These are phyloP conservation scores for Oplegnathus fasciatus DNA, from an alignment of 2,113 vertebrate species.

Conservation along the genomic window DNA sequence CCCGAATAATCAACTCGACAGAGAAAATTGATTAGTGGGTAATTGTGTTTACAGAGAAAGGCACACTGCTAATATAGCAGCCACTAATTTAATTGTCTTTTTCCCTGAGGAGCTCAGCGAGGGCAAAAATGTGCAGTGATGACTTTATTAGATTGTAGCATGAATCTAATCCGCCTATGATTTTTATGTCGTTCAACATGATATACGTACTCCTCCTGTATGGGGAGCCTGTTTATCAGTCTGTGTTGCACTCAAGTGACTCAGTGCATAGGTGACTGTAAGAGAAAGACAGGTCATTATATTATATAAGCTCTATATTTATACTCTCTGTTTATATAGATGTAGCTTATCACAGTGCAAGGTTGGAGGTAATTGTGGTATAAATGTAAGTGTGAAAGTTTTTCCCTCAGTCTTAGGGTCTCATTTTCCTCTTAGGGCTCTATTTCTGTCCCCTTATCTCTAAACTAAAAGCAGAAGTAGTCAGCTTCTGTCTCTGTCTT, in stretches of 20 bases:
- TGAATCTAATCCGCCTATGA: constrained; percentile 6
- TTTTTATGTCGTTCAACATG: background rate
- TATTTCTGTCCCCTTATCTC: background rate
- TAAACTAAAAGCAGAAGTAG: background rate
- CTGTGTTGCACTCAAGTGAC: constrained; percentile 1
- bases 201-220: background rate
- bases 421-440: background rate
- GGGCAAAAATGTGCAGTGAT: constrained; percentile 24
- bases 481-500: constrained; percentile 9
- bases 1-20: constrained; percentile 14
- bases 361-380: background rate
- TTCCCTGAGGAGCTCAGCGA: constrained; percentile 11
- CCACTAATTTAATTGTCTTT: constrained; percentile 41
- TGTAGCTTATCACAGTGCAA: background rate
- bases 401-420: background rate
- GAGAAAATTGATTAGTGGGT: constrained; percentile 41
- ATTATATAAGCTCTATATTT: constrained; percentile 8
- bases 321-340: background rate
- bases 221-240: background rate
- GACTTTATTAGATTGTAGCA: constrained; percentile 43
- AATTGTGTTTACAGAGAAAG: constrained; percentile 47
- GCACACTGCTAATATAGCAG: constrained; percentile 9
- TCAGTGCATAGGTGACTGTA: background rate
- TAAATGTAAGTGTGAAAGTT: background rate
- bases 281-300: background rate